Evolutionary conservation across 2,797 vertebrate genomes (phyloP), one percentile per base, ranked within the genome.

Genomic region (Macroramphosus scolopax): DNA sequence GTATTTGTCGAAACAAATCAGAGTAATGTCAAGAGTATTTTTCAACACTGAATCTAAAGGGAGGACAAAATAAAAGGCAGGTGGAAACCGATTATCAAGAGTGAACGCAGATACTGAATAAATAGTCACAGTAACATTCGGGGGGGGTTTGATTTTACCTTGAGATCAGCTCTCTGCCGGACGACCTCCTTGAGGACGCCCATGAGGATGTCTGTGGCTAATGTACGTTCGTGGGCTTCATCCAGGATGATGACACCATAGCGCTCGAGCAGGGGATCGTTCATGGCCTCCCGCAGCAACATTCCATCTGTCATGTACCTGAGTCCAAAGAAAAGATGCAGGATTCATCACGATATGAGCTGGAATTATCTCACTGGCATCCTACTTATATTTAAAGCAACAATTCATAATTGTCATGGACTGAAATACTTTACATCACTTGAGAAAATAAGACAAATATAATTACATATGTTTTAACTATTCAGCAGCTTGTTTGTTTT

Each of bases 301-400:
- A 96, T 98, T 44, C 96, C 96, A 51, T 98, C 95, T 65, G 95
- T 97, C 95, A 97, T 97, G 63, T 98, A 97, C 74, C 95, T 96
- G 61, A 2, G 38, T 1, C 18, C 58, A 36, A 0, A 55, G 16
- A 29, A 8, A 30, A 49, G 12, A 40, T n/a, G n/a, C n/a, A n/a
- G n/a, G n/a, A n/a, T n/a, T n/a, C n/a, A n/a, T n/a, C n/a, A n/a
- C n/a, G n/a, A n/a, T n/a, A n/a, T n/a, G n/a, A n/a, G n/a, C n/a
- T n/a, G n/a, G n/a, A n/a, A n/a, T n/a, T n/a, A n/a, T n/a, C n/a
- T n/a, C n/a, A n/a, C n/a, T n/a, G n/a, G n/a, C n/a, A n/a, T n/a
- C n/a, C n/a, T n/a, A 22, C 20, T 22, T 22, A 6, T 3, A 22
- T 22, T 34, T 1, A 11, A 36, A 8, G 8, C 15, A 22, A 3